phyloP scores from a whole-genome alignment of 2,113 vertebrate species.

The Thunnus maccoyii region DNA sequence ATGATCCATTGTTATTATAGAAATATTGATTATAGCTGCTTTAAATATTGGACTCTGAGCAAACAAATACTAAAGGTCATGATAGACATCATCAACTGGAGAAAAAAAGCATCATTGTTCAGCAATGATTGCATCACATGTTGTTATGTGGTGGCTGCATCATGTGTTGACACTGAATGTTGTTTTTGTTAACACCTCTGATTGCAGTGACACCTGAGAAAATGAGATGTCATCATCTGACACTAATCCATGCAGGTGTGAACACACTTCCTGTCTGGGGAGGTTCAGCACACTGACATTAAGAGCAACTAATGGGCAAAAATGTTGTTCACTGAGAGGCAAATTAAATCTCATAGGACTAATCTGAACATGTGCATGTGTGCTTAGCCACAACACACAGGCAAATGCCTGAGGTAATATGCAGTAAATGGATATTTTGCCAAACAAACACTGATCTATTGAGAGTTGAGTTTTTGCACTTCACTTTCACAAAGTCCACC shows the following conservation, averaged over 20 bases:
- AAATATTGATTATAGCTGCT: too few relatives aligned
- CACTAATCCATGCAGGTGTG: slow-evolving; percentile 11
- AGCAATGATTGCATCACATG: slow-evolving; percentile 11
- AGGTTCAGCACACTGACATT: background rate
- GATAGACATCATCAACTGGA: too few relatives aligned
- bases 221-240: background rate
- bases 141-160: background rate
- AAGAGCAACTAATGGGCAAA: slow-evolving; percentile 26
- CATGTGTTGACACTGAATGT: background rate
- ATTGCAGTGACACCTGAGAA: slow-evolving; percentile 36
- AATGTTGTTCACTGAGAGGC: background rate
- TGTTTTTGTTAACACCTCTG: slow-evolving; percentile 60
- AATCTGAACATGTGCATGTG: background rate
- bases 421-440: background rate
- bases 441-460: background rate
- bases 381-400: background rate
- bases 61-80: background rate
- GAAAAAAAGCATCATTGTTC: too few relatives aligned
- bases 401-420: background rate
- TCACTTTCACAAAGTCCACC: slow-evolving; percentile 2
- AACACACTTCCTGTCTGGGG: slow-evolving; percentile 3
- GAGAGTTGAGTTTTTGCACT: background rate
- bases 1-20: too few relatives aligned
- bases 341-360: background rate
- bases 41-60: background rate